Conservation (phyloP, 2,113 vertebrate genomes). For the Strix uralensis region DNA sequence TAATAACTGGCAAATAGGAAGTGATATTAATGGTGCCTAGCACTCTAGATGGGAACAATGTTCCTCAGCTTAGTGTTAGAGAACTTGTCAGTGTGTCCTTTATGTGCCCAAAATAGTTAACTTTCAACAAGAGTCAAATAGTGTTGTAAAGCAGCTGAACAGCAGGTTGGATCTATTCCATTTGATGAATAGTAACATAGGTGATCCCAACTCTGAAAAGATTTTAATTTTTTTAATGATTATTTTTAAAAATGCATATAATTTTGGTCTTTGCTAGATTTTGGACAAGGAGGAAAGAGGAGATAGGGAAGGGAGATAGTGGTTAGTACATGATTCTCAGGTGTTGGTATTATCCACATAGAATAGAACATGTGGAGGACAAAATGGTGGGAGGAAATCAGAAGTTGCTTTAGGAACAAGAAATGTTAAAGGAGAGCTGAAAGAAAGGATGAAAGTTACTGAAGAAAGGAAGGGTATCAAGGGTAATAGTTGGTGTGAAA, state of each 20-base stretch:
- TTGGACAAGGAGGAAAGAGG: not conserved
- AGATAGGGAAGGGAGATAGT: not conserved
- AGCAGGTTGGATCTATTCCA: rapidly evolving
- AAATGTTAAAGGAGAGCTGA: not conserved
- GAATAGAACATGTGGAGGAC: not conserved
- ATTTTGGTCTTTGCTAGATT: not conserved
- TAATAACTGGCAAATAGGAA: not conserved
- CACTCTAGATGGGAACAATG: not conserved
- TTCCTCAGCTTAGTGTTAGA: not conserved
- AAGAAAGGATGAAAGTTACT: not conserved
- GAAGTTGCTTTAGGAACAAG: not conserved
- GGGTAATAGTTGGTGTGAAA: not conserved
- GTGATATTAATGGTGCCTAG: not conserved
- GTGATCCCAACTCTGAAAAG: not conserved
- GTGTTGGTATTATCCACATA: not conserved
- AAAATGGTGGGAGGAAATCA: not conserved
- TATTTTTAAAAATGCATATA: not conserved
- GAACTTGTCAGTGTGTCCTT: not conserved
- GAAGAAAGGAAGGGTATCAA: not conserved
- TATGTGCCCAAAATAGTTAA: not conserved
- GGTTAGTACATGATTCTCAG: not conserved
- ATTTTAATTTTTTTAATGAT: not conserved
- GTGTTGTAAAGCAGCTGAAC: not conserved
- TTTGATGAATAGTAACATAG: not conserved
- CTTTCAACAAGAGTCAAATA: not conserved